These are phyloP conservation scores for Halictus ligatus DNA, from an alignment of 2,888 invertebrate genomes.

Conservation along the genomic window DNA sequence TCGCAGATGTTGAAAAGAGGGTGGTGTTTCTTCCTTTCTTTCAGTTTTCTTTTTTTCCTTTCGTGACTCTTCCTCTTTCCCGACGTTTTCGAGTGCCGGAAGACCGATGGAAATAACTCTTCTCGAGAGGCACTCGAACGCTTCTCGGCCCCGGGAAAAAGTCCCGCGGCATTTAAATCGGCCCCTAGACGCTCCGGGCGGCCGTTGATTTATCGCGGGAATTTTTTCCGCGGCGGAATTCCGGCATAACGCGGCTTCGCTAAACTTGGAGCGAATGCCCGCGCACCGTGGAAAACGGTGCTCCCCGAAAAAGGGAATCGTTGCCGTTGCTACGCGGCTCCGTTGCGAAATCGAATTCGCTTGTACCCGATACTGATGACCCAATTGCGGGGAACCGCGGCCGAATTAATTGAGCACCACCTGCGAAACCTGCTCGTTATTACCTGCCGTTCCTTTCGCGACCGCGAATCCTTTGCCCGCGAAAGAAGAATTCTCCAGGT, in stretches of 20 bases:
- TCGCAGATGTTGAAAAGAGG: not conserved
- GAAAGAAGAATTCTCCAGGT: not conserved
- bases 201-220: constrained; percentile 46
- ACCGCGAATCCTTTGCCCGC: not conserved
- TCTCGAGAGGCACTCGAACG: constrained; percentile 2
- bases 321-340: constrained; percentile 34
- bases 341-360: constrained; percentile 62
- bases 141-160: constrained; percentile 19
- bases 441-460: constrained; percentile 21
- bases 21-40: not conserved
- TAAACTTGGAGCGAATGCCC: constrained; percentile 59
- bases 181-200: constrained; percentile 10
- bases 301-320: constrained; percentile 57
- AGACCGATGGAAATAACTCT: constrained; percentile 50
- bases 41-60: not conserved
- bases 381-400: constrained; percentile 57
- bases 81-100: constrained; percentile 44
- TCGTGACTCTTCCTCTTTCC: constrained; percentile 1
- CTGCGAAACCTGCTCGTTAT: constrained; percentile 38
- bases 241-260: constrained; percentile 43
- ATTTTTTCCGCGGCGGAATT: constrained; percentile 28
- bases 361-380: constrained; percentile 51
- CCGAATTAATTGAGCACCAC: constrained; percentile 57
- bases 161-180: constrained; percentile 52
- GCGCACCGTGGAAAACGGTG: constrained; percentile 38